These are phyloP conservation scores for Glyphotaelius pellucidus DNA, from an alignment of 2,888 invertebrate species.

Conservation along the genomic window DNA sequence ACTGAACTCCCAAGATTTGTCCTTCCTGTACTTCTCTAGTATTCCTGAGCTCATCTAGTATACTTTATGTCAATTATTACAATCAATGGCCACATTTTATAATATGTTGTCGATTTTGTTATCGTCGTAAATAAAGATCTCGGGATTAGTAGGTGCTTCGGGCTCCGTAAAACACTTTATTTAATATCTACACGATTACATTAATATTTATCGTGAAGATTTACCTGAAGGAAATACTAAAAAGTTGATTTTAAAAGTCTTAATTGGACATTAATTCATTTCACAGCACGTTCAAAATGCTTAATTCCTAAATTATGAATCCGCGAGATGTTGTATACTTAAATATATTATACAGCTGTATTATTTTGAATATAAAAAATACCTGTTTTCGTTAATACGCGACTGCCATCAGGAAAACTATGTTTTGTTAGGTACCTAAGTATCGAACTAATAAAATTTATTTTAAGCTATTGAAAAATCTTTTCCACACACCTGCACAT, in stretches of 20 bases:
- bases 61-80: background rate
- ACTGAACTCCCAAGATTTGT: background rate
- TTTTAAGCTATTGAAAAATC: background rate
- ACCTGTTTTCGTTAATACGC: background rate
- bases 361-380: background rate
- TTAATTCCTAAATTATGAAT: background rate
- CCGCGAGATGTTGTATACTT: slow-evolving; percentile 2
- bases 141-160: background rate
- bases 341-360: background rate
- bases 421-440: background rate
- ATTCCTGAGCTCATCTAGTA: background rate
- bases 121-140: background rate
- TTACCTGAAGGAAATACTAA: background rate
- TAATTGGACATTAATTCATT: slow-evolving; percentile 25
- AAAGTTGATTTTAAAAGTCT: slow-evolving; percentile 12
- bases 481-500: background rate
- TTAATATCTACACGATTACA: slow-evolving; percentile 16
- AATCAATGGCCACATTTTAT: background rate
- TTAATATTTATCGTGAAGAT: slow-evolving; percentile 7
- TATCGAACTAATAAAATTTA: background rate
- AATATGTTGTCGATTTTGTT: background rate
- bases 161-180: slow-evolving; percentile 5
- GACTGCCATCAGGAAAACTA: background rate
- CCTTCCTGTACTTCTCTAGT: background rate
- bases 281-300: slow-evolving; percentile 21